A percentile compares a stretch with the other conserved stretches of the same genome.
These are phyloP conservation scores for Melopsittacus undulatus DNA, from an alignment of 2,797 vertebrate genomes.

Conservation along the genomic window DNA sequence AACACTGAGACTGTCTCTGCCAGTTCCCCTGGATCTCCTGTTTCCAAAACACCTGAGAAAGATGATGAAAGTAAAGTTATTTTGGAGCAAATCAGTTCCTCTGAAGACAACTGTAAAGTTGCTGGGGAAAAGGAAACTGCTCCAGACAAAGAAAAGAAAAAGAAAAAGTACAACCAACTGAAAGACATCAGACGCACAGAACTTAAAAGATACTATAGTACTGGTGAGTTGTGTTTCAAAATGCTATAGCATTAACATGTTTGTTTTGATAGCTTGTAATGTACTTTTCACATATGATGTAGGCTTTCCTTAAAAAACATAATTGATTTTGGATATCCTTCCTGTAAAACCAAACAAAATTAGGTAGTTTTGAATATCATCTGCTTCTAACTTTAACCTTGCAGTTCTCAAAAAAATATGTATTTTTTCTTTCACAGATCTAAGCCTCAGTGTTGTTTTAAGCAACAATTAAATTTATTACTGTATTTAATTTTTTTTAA, in stretches of 20 bases:
- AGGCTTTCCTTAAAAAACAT: not conserved
- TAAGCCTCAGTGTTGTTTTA: not conserved
- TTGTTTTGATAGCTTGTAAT: not conserved
- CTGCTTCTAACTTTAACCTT: not conserved
- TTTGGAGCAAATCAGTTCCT: constrained; percentile 71
- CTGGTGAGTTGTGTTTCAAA: constrained; percentile 27
- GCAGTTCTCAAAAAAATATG: not conserved
- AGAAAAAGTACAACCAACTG: constrained; percentile 78
- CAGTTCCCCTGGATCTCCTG: constrained; percentile 45
- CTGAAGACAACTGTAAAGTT: constrained; percentile 69
- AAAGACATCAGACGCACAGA: constrained; percentile 82
- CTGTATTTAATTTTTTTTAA: not conserved
- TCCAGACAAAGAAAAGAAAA: constrained; percentile 79
- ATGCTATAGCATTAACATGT: not conserved
- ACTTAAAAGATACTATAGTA: constrained; percentile 78
- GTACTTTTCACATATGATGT: not conserved
- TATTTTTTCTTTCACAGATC: not conserved
- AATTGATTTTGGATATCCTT: not conserved
- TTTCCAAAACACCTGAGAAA: constrained; percentile 69
- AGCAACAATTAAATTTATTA: not conserved
- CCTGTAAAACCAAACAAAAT: not conserved
- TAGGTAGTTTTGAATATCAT: not conserved
- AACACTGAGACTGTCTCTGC: constrained; percentile 68
- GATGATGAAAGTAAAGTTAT: constrained; percentile 70
- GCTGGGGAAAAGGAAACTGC: constrained; percentile 65